Evolutionary conservation across 2,113 vertebrate genomes (phyloP).

Genomic region (Abramis brama): DNA sequence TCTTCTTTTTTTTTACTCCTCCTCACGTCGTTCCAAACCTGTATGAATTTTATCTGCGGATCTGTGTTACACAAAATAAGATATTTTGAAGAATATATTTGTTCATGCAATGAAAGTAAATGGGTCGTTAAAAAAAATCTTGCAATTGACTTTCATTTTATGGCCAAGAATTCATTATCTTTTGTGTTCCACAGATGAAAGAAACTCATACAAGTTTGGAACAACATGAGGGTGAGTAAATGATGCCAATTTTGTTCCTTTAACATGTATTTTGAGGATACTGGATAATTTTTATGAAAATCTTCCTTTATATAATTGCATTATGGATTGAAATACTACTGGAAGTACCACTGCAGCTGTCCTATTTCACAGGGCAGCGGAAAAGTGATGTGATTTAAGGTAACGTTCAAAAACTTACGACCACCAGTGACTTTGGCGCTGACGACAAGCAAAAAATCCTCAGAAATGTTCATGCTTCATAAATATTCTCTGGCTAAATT

Average conservation of each 20-base stretch:
- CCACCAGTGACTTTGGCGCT: slow-evolving; percentile 25
- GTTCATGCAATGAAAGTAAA: background rate
- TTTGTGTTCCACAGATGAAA: background rate
- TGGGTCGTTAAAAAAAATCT: background rate
- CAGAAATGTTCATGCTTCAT: slow-evolving; percentile 28
- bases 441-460: slow-evolving; percentile 27
- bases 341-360: background rate
- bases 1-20: background rate
- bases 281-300: background rate
- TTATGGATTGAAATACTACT: background rate
- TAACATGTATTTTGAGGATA: background rate
- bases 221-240: background rate
- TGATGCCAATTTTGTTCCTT: background rate
- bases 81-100: background rate
- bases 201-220: background rate
- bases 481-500: slow-evolving; percentile 46
- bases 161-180: background rate
- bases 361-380: slow-evolving; percentile 27
- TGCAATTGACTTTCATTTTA: background rate
- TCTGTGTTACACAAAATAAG: background rate
- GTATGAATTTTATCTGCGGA: background rate
- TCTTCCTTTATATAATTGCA: background rate
- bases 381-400: slow-evolving; percentile 21
- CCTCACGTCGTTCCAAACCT: background rate
- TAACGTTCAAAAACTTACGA: slow-evolving; percentile 33